These are phyloP conservation scores for Euura saliciscinereae DNA, from an alignment of 1,140 invertebrate species.

Conservation along the genomic window DNA sequence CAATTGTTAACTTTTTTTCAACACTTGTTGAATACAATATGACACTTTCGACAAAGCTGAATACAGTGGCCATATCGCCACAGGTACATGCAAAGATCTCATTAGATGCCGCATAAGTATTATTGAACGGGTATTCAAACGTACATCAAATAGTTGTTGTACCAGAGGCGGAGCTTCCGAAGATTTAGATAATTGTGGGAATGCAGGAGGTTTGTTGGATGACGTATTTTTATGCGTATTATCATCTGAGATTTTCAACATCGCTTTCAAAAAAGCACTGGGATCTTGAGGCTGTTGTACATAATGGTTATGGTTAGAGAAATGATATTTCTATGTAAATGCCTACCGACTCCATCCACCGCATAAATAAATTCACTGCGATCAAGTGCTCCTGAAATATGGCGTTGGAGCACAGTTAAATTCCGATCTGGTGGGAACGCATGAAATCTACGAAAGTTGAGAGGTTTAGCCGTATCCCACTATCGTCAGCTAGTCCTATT, in stretches of 20 bases:
- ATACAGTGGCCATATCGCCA: not conserved
- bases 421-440: too few species aligned
- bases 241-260: constrained; percentile 52
- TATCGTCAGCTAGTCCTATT: too few species aligned
- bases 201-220: constrained; percentile 30
- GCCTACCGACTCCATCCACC: too few species aligned
- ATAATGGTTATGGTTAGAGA: constrained; percentile 1
- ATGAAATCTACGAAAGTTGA: too few species aligned
- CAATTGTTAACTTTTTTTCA: too few species aligned
- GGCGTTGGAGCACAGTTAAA: too few species aligned
- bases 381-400: too few species aligned
- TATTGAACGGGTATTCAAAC: constrained; percentile 19
- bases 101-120: not conserved
- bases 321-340: not conserved
- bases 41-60: too few species aligned
- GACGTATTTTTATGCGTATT: constrained; percentile 29
- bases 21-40: too few species aligned
- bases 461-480: too few species aligned
- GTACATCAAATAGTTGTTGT: constrained; percentile 54
- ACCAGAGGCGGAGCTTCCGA: constrained; percentile 49
- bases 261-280: constrained; percentile 53
- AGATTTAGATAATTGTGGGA: constrained; percentile 30
- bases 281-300: constrained; percentile 47
- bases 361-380: too few species aligned
- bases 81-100: not conserved